Evolutionary conservation across 2,113 vertebrate genomes (phyloP).

Genomic region (Rattus rattus): DNA sequence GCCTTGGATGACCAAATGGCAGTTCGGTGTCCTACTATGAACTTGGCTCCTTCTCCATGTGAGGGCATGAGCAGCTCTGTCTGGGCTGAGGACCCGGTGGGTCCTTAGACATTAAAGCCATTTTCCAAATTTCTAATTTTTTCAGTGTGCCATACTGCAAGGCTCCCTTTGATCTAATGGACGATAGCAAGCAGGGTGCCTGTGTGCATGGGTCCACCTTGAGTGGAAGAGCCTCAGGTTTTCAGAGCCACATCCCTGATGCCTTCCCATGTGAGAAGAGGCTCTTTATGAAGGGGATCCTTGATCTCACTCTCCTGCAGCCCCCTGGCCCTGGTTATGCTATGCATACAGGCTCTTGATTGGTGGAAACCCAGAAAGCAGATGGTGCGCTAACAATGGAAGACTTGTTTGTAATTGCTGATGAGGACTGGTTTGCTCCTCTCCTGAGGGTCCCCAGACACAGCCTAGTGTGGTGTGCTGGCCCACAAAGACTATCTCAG

Average conservation of each 20-base stretch:
- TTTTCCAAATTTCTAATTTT: not conserved
- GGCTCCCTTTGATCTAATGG: not conserved
- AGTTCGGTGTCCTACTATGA: not conserved
- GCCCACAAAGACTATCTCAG: slow-evolving; percentile 70
- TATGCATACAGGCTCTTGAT: slow-evolving; percentile 26
- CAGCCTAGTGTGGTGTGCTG: slow-evolving; percentile 68
- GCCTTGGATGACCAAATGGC: not conserved
- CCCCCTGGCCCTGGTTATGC: slow-evolving; percentile 36
- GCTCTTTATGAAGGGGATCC: slow-evolving; percentile 47
- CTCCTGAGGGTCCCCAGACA: slow-evolving; percentile 67
- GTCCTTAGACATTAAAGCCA: not conserved
- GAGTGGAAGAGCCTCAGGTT: not conserved
- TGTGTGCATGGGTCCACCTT: not conserved
- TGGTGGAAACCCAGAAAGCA: slow-evolving; percentile 76
- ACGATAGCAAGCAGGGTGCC: not conserved
- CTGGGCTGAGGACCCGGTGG: not conserved
- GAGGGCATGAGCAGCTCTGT: not conserved
- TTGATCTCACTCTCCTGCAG: slow-evolving; percentile 33
- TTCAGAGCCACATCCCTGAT: not conserved
- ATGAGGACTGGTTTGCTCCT: slow-evolving; percentile 71
- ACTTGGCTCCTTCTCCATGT: not conserved
- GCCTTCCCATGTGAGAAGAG: slow-evolving; percentile 5
- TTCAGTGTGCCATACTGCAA: too few species aligned
- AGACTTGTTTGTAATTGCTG: slow-evolving; percentile 83
- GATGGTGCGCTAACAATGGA: slow-evolving; percentile 79